Conservation (phyloP, 2,888 invertebrate species). For the Heliconius erato region DNA sequence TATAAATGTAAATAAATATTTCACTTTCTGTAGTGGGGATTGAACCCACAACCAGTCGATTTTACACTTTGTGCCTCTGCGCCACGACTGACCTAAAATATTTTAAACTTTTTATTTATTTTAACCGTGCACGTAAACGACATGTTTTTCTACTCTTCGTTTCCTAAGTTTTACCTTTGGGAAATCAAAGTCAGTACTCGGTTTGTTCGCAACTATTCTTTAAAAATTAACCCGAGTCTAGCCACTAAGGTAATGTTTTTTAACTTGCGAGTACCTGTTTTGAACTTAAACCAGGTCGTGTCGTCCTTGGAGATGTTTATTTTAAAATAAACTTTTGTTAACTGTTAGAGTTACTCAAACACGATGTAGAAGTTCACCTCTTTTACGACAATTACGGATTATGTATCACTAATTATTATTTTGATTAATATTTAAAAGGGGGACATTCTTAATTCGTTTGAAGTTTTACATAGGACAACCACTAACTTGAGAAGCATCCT, state of each 20-base stretch:
- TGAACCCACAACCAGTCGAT: too few species aligned
- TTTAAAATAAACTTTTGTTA: constrained; percentile 20
- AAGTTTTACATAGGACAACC: too few species aligned
- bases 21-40: too few species aligned
- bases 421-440: too few species aligned
- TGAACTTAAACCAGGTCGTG: constrained; percentile 30
- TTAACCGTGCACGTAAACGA: constrained; percentile 54
- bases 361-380: constrained; percentile 4
- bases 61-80: too few species aligned
- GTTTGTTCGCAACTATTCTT: constrained; percentile 56
- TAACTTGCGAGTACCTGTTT: constrained; percentile 26
- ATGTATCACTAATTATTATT: not conserved
- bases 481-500: too few species aligned
- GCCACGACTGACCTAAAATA: too few species aligned
- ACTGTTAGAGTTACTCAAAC: not conserved
- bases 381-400: constrained; percentile 4
- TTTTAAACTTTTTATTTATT: constrained; percentile 2
- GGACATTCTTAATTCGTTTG: too few species aligned
- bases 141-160: constrained; percentile 56
- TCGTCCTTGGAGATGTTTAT: constrained; percentile 19
- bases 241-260: constrained; percentile 40
- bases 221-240: constrained; percentile 60
- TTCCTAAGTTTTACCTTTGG: constrained; percentile 60
- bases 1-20: too few species aligned
- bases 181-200: constrained; percentile 63